Conservation (phyloP, 2,113 vertebrate species). For the Ptyas mucosa region DNA sequence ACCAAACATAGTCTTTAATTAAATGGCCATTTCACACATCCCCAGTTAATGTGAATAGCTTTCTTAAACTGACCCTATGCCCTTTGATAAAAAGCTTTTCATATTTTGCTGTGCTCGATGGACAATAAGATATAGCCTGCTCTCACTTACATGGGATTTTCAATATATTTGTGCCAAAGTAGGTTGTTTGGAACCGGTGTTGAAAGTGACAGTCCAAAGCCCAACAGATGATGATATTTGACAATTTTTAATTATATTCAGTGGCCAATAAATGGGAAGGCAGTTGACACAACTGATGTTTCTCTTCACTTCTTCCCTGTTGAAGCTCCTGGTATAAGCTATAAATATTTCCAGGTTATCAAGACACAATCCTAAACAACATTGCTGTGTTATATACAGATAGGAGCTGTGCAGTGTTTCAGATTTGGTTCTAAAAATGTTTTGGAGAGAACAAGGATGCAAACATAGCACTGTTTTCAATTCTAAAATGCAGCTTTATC, state of each 20-base stretch:
- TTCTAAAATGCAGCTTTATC: not conserved
- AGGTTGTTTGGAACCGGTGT: too few species aligned
- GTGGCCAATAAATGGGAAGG: not conserved
- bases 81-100: not conserved
- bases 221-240: not conserved
- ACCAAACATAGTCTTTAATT: not conserved
- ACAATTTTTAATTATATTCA: not conserved
- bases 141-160: not conserved
- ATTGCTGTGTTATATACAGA: not conserved
- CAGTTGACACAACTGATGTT: not conserved
- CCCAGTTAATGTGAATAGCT: not conserved
- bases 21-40: not conserved
- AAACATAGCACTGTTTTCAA: not conserved
- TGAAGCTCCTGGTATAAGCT: not conserved
- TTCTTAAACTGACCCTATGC: not conserved
- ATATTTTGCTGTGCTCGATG: not conserved
- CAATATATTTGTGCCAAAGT: not conserved
- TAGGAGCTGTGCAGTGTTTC: not conserved
- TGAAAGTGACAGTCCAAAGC: not conserved
- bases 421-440: not conserved
- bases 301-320: not conserved
- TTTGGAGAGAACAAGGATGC: not conserved
- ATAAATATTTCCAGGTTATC: not conserved
- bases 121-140: not conserved
- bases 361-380: not conserved